Percentiles rank a stretch among this genome's conserved stretches.
Conservation (phyloP, 1,140 invertebrate genomes). For the Andrena cerasifolii region DNA sequence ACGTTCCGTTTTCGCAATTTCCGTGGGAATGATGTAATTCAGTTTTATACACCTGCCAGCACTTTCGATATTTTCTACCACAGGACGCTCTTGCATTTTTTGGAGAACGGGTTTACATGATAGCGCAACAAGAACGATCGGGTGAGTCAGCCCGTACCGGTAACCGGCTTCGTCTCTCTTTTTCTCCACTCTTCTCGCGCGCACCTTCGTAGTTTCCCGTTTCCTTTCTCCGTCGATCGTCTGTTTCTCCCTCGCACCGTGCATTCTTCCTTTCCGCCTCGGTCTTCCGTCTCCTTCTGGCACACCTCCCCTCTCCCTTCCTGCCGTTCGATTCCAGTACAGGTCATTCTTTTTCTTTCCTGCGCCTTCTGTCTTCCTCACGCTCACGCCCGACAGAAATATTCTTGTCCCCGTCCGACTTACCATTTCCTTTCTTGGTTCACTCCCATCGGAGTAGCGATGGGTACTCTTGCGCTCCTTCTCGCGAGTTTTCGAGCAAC, state of each 20-base stretch:
- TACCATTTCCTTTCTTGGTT: neutral
- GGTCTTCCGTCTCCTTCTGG: neutral
- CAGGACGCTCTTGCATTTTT: slow-evolving; percentile 49
- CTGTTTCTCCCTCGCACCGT: neutral
- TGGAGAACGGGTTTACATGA: slow-evolving; percentile 47
- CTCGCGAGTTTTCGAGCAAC: neutral
- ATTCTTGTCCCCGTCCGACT: neutral
- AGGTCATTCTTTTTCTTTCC: slow-evolving; percentile 18
- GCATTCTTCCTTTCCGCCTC: slow-evolving; percentile 16
- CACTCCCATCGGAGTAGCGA: neutral
- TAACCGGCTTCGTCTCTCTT: slow-evolving; percentile 59
- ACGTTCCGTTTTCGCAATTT: neutral
- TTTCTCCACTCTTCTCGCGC: slow-evolving; percentile 7
- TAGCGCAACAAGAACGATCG: slow-evolving; percentile 45
- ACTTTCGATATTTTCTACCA: slow-evolving; percentile 30
- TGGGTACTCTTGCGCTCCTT: neutral
- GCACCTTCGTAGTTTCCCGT: neutral
- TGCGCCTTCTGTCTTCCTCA: neutral
- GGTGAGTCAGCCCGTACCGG: slow-evolving; percentile 60
- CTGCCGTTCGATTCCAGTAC: slow-evolving; percentile 1
- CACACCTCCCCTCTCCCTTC: neutral
- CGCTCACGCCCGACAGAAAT: neutral
- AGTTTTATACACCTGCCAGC: slow-evolving; percentile 8
- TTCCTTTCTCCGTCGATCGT: neutral
- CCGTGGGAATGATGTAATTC: neutral